Evolutionary conservation across 1,140 invertebrate genomes (phyloP).

Genomic region (Penaeus indicus): DNA sequence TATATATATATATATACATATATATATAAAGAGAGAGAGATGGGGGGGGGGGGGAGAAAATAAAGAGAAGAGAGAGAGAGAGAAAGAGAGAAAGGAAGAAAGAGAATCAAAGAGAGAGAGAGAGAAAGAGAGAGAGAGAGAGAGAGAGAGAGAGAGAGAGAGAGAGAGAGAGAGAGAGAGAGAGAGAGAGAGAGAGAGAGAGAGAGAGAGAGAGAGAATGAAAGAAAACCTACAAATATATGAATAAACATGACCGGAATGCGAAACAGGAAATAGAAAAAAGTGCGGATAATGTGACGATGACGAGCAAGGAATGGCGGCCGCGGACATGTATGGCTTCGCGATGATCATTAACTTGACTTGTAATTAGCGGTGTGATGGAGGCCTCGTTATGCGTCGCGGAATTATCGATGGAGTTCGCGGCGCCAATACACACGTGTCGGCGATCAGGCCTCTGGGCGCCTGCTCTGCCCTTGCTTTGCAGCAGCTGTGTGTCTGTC

Average conservation of each 20-base stretch:
- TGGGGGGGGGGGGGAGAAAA: not conserved
- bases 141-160: not conserved
- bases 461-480: not conserved
- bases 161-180: not conserved
- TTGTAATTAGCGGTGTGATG: too few species aligned
- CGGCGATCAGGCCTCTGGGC: too few species aligned
- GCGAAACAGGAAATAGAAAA: too few species aligned
- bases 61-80: not conserved
- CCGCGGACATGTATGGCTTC: too few species aligned
- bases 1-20: not conserved
- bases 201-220: not conserved
- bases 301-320: too few species aligned
- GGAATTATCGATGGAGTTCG: too few species aligned
- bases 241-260: not conserved
- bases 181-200: not conserved
- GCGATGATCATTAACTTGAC: too few species aligned
- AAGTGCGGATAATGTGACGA: too few species aligned
- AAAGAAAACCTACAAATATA: not conserved
- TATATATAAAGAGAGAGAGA: not conserved
- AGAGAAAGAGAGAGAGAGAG: not conserved
- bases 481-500: not conserved
- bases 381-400: too few species aligned
- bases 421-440: too few species aligned
- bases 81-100: not conserved
- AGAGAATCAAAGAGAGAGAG: constrained; percentile 4